Conservation (phyloP, 2,113 vertebrate species). For the Apteryx mantelli region DNA sequence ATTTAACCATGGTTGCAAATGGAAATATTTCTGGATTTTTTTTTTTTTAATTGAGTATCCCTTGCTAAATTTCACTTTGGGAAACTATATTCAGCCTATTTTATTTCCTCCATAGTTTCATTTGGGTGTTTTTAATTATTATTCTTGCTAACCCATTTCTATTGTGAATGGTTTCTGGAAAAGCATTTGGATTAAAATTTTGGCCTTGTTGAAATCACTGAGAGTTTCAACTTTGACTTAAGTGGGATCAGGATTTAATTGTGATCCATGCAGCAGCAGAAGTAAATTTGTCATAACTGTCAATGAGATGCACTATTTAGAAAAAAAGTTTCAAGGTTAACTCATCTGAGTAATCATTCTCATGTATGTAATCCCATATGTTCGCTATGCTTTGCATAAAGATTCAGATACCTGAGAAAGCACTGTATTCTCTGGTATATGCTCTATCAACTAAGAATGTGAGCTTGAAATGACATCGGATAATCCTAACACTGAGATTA, state of each 20-base stretch:
- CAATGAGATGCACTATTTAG: neutral
- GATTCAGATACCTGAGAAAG: neutral
- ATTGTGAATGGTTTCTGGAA: neutral
- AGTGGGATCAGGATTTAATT: neutral
- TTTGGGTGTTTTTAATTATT: neutral
- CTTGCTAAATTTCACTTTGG: neutral
- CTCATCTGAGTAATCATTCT: neutral
- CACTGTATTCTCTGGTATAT: neutral
- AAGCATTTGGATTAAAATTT: neutral
- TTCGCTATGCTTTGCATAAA: neutral
- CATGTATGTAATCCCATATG: neutral
- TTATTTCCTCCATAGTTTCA: neutral
- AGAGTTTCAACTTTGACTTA: neutral
- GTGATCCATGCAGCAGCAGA: neutral
- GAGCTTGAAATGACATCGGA: neutral
- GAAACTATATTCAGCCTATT: neutral
- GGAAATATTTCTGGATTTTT: neutral
- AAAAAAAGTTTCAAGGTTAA: neutral
- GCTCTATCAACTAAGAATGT: neutral
- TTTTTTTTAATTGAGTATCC: neutral
- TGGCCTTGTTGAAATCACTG: neutral
- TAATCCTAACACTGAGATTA: neutral
- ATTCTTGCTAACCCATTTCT: neutral
- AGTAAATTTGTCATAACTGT: neutral
- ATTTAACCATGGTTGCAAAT: neutral